phyloP scores from a whole-genome alignment of 2,113 vertebrate genomes.

The Myotis brandtii region DNA sequence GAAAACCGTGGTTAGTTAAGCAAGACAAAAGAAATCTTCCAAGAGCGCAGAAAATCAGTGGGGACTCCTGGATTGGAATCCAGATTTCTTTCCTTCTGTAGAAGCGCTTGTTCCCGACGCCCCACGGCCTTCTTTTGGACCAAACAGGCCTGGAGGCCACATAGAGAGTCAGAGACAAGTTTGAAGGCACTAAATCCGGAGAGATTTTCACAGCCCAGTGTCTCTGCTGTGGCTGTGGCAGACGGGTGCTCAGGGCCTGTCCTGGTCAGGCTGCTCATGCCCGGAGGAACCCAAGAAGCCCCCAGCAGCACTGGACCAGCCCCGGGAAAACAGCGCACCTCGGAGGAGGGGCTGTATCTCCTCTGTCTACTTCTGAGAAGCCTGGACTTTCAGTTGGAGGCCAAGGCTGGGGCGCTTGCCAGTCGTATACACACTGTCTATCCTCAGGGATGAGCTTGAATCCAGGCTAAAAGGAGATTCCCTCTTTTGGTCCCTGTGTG shows the following conservation, averaged over 20 bases:
- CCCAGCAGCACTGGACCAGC: background rate
- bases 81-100: rapidly evolving
- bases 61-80: background rate
- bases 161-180: background rate
- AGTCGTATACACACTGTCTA: conserved; percentile 68
- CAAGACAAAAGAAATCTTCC: background rate
- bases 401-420: conserved; percentile 65
- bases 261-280: background rate
- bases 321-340: conserved; percentile 28
- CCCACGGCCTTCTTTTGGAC: background rate
- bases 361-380: conserved; percentile 72
- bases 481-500: conserved; percentile 71
- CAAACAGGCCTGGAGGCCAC: background rate
- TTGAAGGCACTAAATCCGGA: background rate
- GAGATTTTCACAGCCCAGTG: background rate
- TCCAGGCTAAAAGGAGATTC: conserved; percentile 63
- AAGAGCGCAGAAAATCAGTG: background rate
- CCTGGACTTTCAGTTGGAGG: conserved; percentile 18
- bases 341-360: conserved; percentile 60
- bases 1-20: background rate
- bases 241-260: background rate
- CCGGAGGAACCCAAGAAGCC: background rate
- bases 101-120: rapidly evolving
- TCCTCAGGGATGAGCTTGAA: conserved; percentile 65
- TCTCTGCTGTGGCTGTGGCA: background rate